Conservation (phyloP, 2,113 vertebrate genomes). For the Raja brachyura region DNA sequence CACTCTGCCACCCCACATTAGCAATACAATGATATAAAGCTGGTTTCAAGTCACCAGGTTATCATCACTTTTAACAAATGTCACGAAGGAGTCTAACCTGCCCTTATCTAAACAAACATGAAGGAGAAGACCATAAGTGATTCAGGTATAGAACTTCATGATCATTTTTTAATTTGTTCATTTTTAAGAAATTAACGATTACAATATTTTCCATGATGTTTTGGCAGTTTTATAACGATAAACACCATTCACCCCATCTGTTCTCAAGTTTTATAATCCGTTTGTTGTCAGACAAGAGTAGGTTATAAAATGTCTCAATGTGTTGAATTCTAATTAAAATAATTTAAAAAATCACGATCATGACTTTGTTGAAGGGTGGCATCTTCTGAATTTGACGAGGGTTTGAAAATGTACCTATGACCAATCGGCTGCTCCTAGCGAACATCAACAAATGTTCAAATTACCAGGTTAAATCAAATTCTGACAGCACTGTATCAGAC, state of each 20-base stretch:
- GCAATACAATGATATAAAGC: background rate
- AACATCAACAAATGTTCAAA: background rate
- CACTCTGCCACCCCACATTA: background rate
- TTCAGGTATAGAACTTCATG: background rate
- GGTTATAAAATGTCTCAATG: background rate
- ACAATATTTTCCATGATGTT: background rate
- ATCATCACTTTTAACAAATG: background rate
- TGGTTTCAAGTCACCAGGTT: background rate
- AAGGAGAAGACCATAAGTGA: background rate
- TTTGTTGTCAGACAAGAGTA: background rate
- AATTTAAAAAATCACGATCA: background rate
- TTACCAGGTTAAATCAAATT: background rate
- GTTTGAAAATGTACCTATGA: background rate
- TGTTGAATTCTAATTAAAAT: background rate
- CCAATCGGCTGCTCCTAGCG: background rate
- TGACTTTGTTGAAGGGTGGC: background rate
- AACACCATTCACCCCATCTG: background rate
- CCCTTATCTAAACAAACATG: background rate
- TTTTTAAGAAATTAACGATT: background rate
- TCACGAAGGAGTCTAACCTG: background rate
- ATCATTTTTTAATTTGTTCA: background rate
- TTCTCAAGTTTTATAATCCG: background rate
- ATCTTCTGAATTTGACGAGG: background rate
- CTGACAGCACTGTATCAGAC: background rate
- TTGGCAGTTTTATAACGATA: background rate